Percentiles rank a stretch among this genome's conserved stretches.
These are phyloP conservation scores for Lamellibrachia columna DNA, from an alignment of 2,888 invertebrate species.

Conservation along the genomic window DNA sequence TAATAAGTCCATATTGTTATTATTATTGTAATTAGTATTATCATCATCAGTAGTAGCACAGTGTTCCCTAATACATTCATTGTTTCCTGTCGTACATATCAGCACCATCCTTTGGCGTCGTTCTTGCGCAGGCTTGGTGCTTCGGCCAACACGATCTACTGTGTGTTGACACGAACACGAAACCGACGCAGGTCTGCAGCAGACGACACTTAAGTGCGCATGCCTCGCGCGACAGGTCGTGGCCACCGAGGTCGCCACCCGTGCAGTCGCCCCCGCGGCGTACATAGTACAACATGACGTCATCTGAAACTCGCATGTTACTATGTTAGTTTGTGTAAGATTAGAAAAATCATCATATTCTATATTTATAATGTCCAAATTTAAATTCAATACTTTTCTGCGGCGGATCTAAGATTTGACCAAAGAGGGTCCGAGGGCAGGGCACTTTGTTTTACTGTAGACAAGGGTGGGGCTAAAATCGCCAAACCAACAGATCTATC, in stretches of 20 bases:
- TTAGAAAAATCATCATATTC: background rate
- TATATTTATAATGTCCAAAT: no score
- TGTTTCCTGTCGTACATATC: background rate
- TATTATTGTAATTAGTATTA: no score
- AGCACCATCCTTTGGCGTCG: background rate
- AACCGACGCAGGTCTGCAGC: constrained; percentile 5
- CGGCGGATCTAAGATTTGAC: no score
- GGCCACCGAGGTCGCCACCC: background rate
- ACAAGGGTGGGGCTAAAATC: no score
- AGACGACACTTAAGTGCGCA: background rate
- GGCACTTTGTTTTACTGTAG: no score
- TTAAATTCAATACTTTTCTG: no score
- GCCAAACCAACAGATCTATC: no score
- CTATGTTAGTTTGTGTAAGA: background rate
- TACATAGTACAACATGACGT: background rate
- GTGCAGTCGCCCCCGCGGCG: constrained; percentile 2
- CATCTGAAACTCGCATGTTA: background rate
- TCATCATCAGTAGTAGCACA: background rate
- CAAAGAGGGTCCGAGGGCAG: no score
- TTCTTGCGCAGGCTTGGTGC: background rate
- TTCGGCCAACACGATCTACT: constrained; percentile 1
- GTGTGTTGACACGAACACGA: background rate
- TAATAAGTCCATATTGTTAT: no score
- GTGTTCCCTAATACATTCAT: background rate
- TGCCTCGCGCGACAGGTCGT: background rate